Conservation (phyloP, 1,140 invertebrate species). For the Aphis craccivora region DNA sequence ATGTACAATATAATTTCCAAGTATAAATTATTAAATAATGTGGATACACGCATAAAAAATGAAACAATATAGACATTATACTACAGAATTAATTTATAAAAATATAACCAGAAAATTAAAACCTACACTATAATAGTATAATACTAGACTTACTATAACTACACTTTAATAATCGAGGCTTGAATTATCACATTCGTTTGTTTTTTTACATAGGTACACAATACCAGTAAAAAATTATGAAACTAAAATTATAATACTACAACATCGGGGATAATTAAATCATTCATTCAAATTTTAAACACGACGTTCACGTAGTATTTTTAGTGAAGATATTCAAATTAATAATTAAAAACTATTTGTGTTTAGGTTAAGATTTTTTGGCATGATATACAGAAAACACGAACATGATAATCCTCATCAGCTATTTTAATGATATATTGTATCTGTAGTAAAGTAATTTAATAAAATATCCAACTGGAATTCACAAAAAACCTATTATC, state of each 20-base stretch:
- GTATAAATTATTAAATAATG: background rate
- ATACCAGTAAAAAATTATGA: background rate
- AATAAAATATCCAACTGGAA: conserved; percentile 35
- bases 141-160: too few species aligned
- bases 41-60: background rate
- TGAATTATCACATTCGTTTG: background rate
- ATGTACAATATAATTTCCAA: background rate
- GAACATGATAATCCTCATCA: background rate
- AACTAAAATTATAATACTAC: background rate
- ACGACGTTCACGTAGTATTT: background rate
- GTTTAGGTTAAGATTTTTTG: conserved; percentile 4
- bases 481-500: background rate
- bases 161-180: background rate
- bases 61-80: background rate
- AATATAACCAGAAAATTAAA: background rate
- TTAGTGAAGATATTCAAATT: background rate
- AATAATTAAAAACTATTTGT: conserved; percentile 41
- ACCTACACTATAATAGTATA: background rate
- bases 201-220: background rate
- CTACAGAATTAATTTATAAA: background rate
- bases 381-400: background rate
- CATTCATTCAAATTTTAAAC: background rate
- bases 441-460: background rate
- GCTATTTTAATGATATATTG: background rate
- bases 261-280: background rate